Base-by-base conservation (phyloP, 2,113 vertebrate genomes). In the Ceuthmochares aereus region DNA sequence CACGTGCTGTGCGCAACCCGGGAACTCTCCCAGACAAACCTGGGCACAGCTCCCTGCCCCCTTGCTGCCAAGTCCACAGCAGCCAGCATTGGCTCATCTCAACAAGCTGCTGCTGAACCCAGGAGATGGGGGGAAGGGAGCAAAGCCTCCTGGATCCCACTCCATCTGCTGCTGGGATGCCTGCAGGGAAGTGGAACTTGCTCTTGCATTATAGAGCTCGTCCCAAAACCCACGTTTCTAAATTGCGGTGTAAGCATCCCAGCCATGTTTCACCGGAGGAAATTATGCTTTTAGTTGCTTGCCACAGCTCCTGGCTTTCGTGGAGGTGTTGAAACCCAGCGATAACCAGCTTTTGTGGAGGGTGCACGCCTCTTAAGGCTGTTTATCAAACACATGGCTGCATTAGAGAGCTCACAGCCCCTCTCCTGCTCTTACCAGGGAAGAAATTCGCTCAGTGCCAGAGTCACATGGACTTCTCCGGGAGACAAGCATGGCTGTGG, bases 61-160 rank as follows among this genome's bases (percentile, higher is more conserved):
- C 36, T 29, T 7, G 1, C 72, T 47, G 89, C 93, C 87, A 82
- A 75, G 58, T 13, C 4, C 4, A 21, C 11, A 7, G 58, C 69
- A 62, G 83, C 92, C 83, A 83, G 75, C 34, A 7, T 82, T 5
- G 72, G 84, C 94, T 92, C 23, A 40, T 70, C 92, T 56, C 84
- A 49, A 78, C 92, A 84, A 66, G 90, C 87, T 83, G 80, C 70
- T 2, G 26, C 26, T 6, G 80, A 56, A 94, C 56, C 69, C 2
- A 63, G 66, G 73, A 95, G 40, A 40, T 9, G 83, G 54, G 78
- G 89, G 79, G 69, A 62, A 51, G 68, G 88, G 56, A 87, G 19
- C 36, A 26, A 67, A 68, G 17, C 52, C n/a, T 2, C 69, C 74
- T 3, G 1, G 30, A 34, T 21, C 60, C 37, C 16, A 29, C 70